Percentiles rank a stretch among this genome's conserved stretches.
Evolutionary conservation across 1,140 invertebrate species (phyloP).

Genomic region (Pararge aegeria): DNA sequence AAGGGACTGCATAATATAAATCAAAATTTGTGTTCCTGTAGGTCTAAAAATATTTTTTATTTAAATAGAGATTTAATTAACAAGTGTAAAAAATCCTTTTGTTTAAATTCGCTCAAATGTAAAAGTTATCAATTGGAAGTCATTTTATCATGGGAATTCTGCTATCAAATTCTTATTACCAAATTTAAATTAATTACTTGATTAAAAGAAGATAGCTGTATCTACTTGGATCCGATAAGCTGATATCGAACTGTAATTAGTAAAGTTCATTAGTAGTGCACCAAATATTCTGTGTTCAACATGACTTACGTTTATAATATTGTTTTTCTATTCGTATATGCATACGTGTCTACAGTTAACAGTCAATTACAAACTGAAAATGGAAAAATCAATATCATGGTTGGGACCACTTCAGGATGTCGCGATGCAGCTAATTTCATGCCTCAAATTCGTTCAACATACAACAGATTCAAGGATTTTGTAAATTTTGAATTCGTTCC

Average conservation of each 20-base stretch:
- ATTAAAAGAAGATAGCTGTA: not conserved
- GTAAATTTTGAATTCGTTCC: constrained; percentile 63
- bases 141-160: too few relatives aligned
- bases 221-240: not conserved
- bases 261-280: not conserved
- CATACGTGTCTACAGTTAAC: not conserved
- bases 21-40: too few relatives aligned
- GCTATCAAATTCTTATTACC: not conserved
- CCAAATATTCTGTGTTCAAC: not conserved
- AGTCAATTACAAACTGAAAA: constrained; percentile 21
- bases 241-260: not conserved
- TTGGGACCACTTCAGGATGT: constrained; percentile 24
- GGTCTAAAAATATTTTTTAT: too few relatives aligned
- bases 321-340: not conserved
- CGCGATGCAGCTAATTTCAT: constrained; percentile 17
- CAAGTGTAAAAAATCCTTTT: too few relatives aligned
- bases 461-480: constrained; percentile 47
- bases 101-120: too few relatives aligned
- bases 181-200: not conserved
- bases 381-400: constrained; percentile 19
- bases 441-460: constrained; percentile 21
- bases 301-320: not conserved
- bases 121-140: too few relatives aligned
- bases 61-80: too few relatives aligned
- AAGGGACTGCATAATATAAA: too few relatives aligned